Conservation (phyloP, 2,888 invertebrate species). For the Diaperis boleti region DNA sequence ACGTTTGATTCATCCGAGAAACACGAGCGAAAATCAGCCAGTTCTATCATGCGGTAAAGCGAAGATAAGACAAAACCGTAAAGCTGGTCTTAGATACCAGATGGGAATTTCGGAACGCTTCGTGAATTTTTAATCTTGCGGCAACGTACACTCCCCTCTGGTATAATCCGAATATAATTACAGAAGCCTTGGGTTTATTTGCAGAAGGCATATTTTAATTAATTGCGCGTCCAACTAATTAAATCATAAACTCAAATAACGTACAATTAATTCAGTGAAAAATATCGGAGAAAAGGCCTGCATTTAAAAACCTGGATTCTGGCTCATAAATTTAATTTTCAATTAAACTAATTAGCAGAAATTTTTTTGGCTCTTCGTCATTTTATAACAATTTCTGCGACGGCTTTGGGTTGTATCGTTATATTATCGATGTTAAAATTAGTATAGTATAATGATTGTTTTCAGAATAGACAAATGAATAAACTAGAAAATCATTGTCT, state of each 20-base stretch:
- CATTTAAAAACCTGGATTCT: background rate
- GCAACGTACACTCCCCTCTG: background rate
- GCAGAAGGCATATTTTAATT: constrained; percentile 33
- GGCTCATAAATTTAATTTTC: constrained; percentile 4
- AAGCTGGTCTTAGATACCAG: constrained; percentile 24
- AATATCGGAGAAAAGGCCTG: background rate
- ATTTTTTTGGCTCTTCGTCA: background rate
- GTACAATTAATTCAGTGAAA: constrained; percentile 14
- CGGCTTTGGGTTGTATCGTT: no score
- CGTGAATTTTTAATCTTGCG: constrained; percentile 34
- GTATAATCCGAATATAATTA: constrained; percentile 33
- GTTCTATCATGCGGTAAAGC: constrained; percentile 17
- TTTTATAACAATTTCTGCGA: constrained; percentile 2
- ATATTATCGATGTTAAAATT: no score
- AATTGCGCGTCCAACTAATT: constrained; percentile 33
- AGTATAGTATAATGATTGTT: no score
- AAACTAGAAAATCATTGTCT: no score
- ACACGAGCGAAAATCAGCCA: constrained; percentile 24
- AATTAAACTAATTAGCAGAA: constrained; percentile 21
- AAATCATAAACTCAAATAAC: constrained; percentile 32
- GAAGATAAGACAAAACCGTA: constrained; percentile 28
- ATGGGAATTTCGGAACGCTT: constrained; percentile 32
- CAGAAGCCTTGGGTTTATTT: constrained; percentile 24
- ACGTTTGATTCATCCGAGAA: constrained; percentile 11
- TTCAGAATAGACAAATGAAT: no score